phyloP scores from a whole-genome alignment of 2,113 vertebrate species.

The Charadrius vociferus region DNA sequence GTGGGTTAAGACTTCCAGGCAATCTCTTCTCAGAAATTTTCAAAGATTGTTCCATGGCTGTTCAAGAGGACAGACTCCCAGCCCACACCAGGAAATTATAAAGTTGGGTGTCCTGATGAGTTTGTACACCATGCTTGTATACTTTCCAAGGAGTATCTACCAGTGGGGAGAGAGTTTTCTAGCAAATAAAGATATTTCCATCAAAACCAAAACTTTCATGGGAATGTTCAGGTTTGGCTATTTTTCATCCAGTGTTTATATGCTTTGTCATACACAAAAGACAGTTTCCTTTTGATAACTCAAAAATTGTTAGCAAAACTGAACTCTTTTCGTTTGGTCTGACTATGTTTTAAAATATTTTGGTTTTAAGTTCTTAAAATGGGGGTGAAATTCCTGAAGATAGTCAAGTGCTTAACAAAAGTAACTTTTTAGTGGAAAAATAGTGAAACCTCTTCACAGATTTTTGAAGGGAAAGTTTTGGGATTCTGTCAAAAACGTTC shows the following conservation, averaged over 20 bases:
- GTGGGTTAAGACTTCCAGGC: not conserved
- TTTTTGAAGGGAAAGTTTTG: not conserved
- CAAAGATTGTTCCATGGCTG: not conserved
- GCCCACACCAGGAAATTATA: not conserved
- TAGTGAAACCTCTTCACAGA: not conserved
- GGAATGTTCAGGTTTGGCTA: not conserved
- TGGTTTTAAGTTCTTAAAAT: not conserved
- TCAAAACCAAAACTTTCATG: not conserved
- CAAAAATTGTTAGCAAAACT: not conserved
- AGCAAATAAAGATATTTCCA: not conserved
- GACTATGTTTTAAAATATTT: not conserved
- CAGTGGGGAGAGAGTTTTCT: not conserved
- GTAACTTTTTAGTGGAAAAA: not conserved
- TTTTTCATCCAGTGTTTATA: not conserved
- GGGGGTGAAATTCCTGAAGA: not conserved
- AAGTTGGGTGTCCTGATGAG: not conserved
- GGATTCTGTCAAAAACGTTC: not conserved
- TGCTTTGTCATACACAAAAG: not conserved
- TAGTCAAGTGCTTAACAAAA: not conserved
- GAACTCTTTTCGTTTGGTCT: not conserved
- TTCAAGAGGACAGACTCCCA: not conserved
- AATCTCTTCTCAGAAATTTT: not conserved
- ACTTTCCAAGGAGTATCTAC: not conserved
- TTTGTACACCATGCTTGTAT: not conserved
- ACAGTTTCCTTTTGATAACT: not conserved